A percentile compares a stretch with the other conserved stretches of the same genome.
These are phyloP conservation scores for Pampusana beccarii DNA, from an alignment of 2,113 vertebrate genomes.

Conservation along the genomic window DNA sequence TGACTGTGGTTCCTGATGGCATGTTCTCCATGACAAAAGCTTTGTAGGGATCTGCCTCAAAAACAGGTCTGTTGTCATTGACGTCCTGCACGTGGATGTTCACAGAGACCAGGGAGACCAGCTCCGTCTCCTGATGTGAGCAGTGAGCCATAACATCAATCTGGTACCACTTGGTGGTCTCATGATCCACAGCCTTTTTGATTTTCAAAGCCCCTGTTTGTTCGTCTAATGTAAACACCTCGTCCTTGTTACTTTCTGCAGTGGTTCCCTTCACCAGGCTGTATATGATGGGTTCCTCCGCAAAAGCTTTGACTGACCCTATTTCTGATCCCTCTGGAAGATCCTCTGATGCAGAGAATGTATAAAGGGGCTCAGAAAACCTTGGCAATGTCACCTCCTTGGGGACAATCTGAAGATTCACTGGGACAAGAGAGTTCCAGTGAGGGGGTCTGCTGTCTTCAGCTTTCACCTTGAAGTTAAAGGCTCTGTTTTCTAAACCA, in stretches of 20 bases:
- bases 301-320: conserved; percentile 87
- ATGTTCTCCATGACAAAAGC: conserved; percentile 94
- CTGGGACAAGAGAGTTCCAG: conserved; percentile 87
- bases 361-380: conserved; percentile 95
- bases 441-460: conserved; percentile 91
- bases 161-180: conserved; percentile 95
- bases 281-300: conserved; percentile 91
- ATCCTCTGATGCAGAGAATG: conserved; percentile 92
- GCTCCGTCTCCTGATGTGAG: conserved; percentile 84
- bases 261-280: conserved; percentile 95
- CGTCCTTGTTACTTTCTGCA: conserved; percentile 91
- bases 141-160: conserved; percentile 92
- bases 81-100: conserved; percentile 94
- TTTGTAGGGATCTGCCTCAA: conserved; percentile 92
- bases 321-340: conserved; percentile 89
- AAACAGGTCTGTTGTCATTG: conserved; percentile 93
- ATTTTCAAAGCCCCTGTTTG: conserved; percentile 87
- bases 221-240: conserved; percentile 86
- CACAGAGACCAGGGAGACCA: conserved; percentile 91
- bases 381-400: conserved; percentile 88
- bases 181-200: conserved; percentile 90
- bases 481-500: conserved; percentile 90
- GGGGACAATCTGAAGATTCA: conserved; percentile 89
- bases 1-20: conserved; percentile 91
- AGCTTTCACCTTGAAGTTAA: conserved; percentile 92